These are phyloP conservation scores for Phenganax marumi DNA, from an alignment of 92 coral and sea anemone species.

Conservation along the genomic window DNA sequence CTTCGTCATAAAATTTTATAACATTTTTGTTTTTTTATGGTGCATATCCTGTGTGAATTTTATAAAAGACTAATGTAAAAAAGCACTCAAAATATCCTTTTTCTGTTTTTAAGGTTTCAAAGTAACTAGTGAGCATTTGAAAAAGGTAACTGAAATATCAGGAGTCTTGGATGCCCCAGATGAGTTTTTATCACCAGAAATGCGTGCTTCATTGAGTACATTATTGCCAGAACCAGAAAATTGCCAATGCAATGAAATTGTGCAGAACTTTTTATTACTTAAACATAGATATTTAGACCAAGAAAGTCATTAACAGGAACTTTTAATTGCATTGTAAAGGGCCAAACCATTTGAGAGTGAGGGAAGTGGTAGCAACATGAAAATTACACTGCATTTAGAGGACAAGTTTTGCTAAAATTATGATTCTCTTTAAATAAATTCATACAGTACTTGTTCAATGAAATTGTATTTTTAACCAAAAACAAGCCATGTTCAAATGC, in stretches of 20 bases:
- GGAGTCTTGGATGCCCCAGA: conserved; percentile 21
- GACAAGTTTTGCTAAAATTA: too few species aligned
- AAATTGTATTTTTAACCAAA: too few species aligned
- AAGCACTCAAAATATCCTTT: too few species aligned
- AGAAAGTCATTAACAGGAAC: background rate
- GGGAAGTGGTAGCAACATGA: too few species aligned
- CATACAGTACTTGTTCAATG: too few species aligned
- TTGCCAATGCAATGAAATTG: background rate
- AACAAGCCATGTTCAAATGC: too few species aligned
- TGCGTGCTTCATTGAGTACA: background rate
- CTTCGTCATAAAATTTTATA: too few species aligned
- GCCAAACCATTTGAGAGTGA: background rate
- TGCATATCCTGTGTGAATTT: too few species aligned
- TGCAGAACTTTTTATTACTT: conserved; percentile 5
- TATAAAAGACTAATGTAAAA: too few species aligned
- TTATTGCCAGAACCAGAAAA: conserved; percentile 11
- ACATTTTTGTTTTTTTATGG: too few species aligned
- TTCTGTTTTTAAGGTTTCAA: background rate
- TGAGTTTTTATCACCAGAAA: conserved; percentile 4
- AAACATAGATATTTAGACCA: background rate
- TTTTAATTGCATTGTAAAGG: background rate
- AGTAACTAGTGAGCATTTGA: background rate
- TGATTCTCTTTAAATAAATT: too few species aligned
- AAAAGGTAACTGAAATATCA: conserved; percentile 1
- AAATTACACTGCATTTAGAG: too few species aligned